Base-by-base conservation (phyloP, 2,113 vertebrate species). In the Erinaceus europaeus region DNA sequence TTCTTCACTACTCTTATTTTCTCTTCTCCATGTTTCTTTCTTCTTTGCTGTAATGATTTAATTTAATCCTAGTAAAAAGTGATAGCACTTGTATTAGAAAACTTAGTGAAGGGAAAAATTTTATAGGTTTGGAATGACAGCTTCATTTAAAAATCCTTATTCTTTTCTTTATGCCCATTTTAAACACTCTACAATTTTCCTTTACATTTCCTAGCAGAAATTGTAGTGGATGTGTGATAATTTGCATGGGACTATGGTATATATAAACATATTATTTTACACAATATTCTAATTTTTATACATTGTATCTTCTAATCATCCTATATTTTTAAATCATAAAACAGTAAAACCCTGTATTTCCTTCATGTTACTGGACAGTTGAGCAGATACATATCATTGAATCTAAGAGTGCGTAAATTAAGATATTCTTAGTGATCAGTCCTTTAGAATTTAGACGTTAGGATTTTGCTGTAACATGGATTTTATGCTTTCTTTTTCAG, bases 291-390 rank as follows among this genome's bases (percentile, higher is more conserved):
- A 32, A 23, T 67, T 65, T 90, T 82, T 81, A 76, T 74, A 85
- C 40, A 36, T 50, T 44, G 1, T 78, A 29, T 20, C 17, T 75
- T 88, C 3, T 46, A 83, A 6, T 10, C 32, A 79, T 4, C 27
- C 4, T 80, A 68, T 57, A 27, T 11, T 57, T 57, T 57, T 57
- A 57, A 10, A 57, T 57, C 29, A 53, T n/a, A n/a, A 10, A 12
- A 27, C 29, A 86, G 14, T 86, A 73, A 82, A 20, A 0, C 9
- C 13, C 46, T 53, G 2, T 84, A 10, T 80, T 92, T 6, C 53
- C 20, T 84, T 89, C 48, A 84, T 5, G 32, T 36, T 90, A 15
- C 36, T 83, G 40, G 92, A 46, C 65, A 86, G 84, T 80, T 92
- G 93, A 94, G 89, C 44, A 73, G 71, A 82, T 82, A 42, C 0